These are phyloP conservation scores for Solenodon paradoxus DNA, from an alignment of 2,113 vertebrate genomes.

Conservation along the genomic window DNA sequence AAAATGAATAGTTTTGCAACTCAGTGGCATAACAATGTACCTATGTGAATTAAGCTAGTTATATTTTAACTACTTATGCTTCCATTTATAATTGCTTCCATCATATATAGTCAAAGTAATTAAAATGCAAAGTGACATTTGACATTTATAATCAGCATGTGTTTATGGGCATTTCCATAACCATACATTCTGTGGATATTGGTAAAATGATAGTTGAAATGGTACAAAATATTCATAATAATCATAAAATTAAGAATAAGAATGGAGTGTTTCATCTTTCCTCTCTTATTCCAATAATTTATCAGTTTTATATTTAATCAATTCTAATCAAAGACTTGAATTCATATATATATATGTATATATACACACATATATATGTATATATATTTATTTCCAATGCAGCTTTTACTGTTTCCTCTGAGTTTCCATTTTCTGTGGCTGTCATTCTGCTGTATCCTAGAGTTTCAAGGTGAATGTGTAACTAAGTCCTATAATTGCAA, in stretches of 20 bases:
- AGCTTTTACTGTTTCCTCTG: not conserved
- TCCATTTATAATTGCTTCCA: not conserved
- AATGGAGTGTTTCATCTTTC: not conserved
- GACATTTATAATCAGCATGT: not conserved
- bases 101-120: not conserved
- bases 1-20: not conserved
- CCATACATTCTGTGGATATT: not conserved
- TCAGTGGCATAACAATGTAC: not conserved
- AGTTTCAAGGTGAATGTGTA: not conserved
- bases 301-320: no score
- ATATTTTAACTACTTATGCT: not conserved
- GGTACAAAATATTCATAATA: not conserved
- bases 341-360: no score
- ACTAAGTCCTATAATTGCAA: not conserved
- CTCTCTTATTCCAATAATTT: not conserved
- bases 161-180: not conserved
- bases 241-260: not conserved
- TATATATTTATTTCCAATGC: not conserved
- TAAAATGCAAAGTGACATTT: not conserved
- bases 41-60: slow-evolving; percentile 18
- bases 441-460: fast-evolving
- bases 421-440: fast-evolving
- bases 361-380: no score
- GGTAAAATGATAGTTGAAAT: not conserved
- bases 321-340: not conserved